Evolutionary conservation across 2,113 vertebrate species (phyloP).

Genomic region (Glaucomys volans): DNA sequence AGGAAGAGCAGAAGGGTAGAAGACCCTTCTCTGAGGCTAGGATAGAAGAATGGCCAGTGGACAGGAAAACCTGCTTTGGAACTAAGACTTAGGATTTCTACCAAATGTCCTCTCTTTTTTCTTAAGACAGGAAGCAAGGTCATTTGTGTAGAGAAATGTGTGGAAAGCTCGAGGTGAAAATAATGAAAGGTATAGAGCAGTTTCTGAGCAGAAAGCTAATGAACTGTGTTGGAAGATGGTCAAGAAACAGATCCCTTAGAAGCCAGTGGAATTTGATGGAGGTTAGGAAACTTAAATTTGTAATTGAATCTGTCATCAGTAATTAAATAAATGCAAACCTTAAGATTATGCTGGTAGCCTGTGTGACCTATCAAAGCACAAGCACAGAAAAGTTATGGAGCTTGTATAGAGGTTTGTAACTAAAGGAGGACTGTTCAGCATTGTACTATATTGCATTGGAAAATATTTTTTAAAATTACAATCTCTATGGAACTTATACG

Average conservation of each 20-base stretch:
- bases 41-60: background rate
- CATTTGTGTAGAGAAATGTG: background rate
- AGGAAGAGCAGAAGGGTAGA: background rate
- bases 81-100: background rate
- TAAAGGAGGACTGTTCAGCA: background rate
- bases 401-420: background rate
- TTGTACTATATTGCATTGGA: background rate
- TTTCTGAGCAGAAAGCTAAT: constrained; percentile 25
- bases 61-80: background rate
- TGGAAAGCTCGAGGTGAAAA: background rate
- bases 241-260: background rate
- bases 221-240: background rate
- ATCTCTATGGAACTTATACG: constrained; percentile 13
- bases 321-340: constrained; percentile 11
- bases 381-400: background rate
- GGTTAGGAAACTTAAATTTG: background rate
- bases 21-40: background rate
- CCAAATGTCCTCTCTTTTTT: background rate
- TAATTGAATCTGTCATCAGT: background rate
- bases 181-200: background rate
- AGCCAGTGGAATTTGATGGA: background rate
- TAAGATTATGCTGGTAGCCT: background rate
- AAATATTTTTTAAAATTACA: background rate
- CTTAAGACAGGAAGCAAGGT: background rate
- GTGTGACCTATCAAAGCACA: background rate